Conservation (phyloP, 2,113 vertebrate genomes). For the Edolisoma coerulescens region DNA sequence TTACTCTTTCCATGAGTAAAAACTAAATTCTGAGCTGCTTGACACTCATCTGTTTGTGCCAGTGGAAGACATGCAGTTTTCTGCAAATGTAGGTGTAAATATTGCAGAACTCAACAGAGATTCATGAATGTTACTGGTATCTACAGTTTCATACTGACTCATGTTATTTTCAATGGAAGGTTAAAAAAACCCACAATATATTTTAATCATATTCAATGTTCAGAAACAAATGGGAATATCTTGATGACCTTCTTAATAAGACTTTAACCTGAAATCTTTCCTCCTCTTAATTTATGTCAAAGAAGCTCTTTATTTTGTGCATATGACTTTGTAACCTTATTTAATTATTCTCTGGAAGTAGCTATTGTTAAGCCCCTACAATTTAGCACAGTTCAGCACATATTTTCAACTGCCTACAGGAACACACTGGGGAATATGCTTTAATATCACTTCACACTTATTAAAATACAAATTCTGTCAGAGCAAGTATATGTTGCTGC, state of each 20-base stretch:
- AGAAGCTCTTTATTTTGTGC: neutral
- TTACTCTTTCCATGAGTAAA: neutral
- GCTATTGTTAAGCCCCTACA: neutral
- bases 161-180: neutral
- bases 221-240: neutral
- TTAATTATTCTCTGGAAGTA: constrained; percentile 27
- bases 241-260: neutral
- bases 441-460: constrained; percentile 19
- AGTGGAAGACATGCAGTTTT: neutral
- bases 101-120: neutral
- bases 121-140: neutral
- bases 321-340: neutral
- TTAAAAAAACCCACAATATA: neutral
- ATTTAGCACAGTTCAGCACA: constrained; percentile 19
- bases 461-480: neutral
- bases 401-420: constrained; percentile 2
- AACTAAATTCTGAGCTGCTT: neutral
- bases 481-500: neutral
- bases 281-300: neutral
- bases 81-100: neutral
- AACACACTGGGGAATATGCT: neutral
- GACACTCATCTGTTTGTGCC: neutral
- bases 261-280: neutral
- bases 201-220: neutral
- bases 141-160: neutral